These are phyloP conservation scores for Channa maculata DNA, from an alignment of 2,113 vertebrate genomes.

Conservation along the genomic window DNA sequence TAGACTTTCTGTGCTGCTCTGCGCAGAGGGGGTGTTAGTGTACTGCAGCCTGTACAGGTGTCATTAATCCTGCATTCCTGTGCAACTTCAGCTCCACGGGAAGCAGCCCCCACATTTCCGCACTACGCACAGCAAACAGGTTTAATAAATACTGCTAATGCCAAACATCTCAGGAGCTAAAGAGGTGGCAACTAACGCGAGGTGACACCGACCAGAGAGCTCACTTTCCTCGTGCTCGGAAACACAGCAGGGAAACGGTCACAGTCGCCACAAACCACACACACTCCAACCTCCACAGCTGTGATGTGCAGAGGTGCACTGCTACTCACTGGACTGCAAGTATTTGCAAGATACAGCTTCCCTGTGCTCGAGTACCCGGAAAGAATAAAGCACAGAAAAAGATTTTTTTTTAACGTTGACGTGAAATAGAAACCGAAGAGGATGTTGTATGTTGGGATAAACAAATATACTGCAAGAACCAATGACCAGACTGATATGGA, in stretches of 20 bases:
- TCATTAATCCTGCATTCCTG: slow-evolving; percentile 55
- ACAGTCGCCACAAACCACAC: slow-evolving; percentile 10
- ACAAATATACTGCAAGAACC: no score
- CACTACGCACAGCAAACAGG: slow-evolving; percentile 29
- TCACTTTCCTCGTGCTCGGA: slow-evolving; percentile 14
- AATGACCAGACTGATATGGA: no score
- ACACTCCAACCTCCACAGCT: background rate
- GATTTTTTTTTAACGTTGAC: no score
- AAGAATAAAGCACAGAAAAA: no score
- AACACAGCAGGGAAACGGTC: slow-evolving; percentile 39
- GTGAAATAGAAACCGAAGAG: no score
- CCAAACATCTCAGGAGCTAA: slow-evolving; percentile 19
- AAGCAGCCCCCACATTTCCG: slow-evolving; percentile 13
- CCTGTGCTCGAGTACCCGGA: no score
- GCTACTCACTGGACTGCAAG: no score
- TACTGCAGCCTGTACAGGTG: slow-evolving; percentile 55
- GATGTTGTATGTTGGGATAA: no score
- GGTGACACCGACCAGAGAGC: slow-evolving; percentile 17
- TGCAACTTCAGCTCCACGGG: slow-evolving; percentile 29
- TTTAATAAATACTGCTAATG: slow-evolving; percentile 60
- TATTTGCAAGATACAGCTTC: no score
- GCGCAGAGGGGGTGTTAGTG: slow-evolving; percentile 30
- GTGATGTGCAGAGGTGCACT: background rate
- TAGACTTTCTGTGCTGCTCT: slow-evolving; percentile 35
- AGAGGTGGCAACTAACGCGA: slow-evolving; percentile 53